Evolutionary conservation across 2,113 vertebrate species (phyloP).

Genomic region (Pelobates fuscus): DNA sequence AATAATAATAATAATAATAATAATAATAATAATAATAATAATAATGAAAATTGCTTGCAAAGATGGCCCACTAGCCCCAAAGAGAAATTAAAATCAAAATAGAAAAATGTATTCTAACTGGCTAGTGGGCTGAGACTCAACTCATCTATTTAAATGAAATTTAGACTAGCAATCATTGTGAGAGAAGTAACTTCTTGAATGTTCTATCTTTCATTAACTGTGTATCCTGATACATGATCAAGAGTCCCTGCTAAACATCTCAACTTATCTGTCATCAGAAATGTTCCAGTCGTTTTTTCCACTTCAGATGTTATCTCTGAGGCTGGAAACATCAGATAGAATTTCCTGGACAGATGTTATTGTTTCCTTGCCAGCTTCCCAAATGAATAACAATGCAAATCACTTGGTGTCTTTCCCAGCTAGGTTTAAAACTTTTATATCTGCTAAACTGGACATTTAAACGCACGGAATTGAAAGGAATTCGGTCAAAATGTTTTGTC

Average conservation of each 20-base stretch:
- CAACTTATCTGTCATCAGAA: constrained; percentile 46
- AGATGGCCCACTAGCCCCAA: too few relatives aligned
- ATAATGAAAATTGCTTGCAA: too few relatives aligned
- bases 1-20: too few relatives aligned
- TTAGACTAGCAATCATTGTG: constrained; percentile 28
- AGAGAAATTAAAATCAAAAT: too few relatives aligned
- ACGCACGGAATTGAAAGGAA: constrained; percentile 20
- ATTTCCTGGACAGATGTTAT: constrained; percentile 44
- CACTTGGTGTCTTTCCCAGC: constrained; percentile 43
- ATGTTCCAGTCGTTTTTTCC: constrained; percentile 41
- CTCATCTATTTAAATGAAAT: constrained; percentile 26
- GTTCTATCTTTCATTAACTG: constrained; percentile 43
- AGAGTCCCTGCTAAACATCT: constrained; percentile 43
- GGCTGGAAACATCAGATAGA: constrained; percentile 42
- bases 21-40: too few relatives aligned
- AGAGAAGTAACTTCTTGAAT: constrained; percentile 23
- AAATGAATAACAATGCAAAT: constrained; percentile 50
- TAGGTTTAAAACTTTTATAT: constrained; percentile 22
- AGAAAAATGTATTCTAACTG: too few relatives aligned
- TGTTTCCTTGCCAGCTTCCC: constrained; percentile 47
- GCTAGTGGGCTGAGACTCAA: too few relatives aligned
- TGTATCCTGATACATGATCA: constrained; percentile 49
- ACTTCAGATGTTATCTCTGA: constrained; percentile 49
- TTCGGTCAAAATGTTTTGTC: too few relatives aligned
- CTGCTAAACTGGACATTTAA: constrained; percentile 35